Conservation (phyloP, 2,797 vertebrate species). For the Nyctibius grandis region DNA sequence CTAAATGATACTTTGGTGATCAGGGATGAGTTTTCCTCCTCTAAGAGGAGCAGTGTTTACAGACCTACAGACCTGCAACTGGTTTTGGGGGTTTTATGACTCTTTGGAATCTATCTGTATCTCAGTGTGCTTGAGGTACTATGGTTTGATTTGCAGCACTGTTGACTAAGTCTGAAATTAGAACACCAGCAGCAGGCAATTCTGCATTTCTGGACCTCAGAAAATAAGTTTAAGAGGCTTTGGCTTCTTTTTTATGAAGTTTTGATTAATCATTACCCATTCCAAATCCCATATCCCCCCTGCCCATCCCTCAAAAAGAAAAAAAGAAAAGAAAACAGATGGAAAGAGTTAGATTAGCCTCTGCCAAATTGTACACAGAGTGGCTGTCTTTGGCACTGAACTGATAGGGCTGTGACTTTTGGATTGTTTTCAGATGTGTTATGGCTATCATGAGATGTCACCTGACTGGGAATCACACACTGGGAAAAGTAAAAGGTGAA, state of each 20-base stretch:
- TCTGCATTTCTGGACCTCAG: neutral
- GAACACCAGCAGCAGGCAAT: neutral
- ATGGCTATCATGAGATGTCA: slow-evolving; percentile 6
- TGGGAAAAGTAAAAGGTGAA: neutral
- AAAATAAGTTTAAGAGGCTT: neutral
- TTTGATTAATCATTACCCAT: neutral
- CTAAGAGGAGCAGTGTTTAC: neutral
- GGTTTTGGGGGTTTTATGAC: neutral
- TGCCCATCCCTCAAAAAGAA: neutral
- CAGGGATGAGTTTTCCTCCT: neutral
- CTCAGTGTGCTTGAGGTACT: neutral
- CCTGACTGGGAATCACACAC: neutral
- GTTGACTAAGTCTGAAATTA: neutral
- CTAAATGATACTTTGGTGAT: slow-evolving; percentile 12
- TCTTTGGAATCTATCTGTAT: neutral
- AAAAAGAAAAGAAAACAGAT: neutral
- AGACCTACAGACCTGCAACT: neutral
- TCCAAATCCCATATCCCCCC: neutral
- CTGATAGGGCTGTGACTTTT: neutral
- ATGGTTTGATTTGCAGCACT: neutral
- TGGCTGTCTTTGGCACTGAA: neutral
- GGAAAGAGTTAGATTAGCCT: neutral
- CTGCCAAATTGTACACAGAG: neutral
- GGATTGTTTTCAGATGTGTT: neutral
- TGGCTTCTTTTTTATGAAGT: neutral